Conservation (phyloP, 2,888 invertebrate species). For the Proisotoma minuta region DNA sequence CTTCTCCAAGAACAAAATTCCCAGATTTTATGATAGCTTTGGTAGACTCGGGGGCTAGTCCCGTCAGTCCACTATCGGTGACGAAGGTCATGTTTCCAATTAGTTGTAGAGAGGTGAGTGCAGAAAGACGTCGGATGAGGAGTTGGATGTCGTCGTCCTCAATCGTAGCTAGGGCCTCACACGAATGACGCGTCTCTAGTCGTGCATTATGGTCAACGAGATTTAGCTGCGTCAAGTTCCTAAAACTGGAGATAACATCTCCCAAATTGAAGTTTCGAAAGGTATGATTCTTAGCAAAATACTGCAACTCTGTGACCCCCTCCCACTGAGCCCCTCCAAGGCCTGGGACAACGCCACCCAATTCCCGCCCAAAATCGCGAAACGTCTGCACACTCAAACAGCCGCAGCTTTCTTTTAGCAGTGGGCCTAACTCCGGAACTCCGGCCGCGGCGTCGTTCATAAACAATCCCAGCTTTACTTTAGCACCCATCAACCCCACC, state of each 20-base stretch:
- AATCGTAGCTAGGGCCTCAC: constrained; percentile 44
- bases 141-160: constrained; percentile 35
- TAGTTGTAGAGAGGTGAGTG: constrained; percentile 15
- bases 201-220: constrained; percentile 45
- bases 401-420: constrained; percentile 10
- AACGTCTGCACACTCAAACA: constrained; percentile 39
- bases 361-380: constrained; percentile 21
- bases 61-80: constrained; percentile 30
- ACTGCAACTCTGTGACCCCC: constrained; percentile 38
- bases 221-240: constrained; percentile 40
- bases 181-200: constrained; percentile 40
- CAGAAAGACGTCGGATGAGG: constrained; percentile 8
- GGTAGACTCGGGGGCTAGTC: constrained; percentile 29
- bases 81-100: constrained; percentile 22
- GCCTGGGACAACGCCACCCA: constrained; percentile 22
- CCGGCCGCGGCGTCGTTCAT: constrained; percentile 40
- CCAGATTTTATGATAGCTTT: constrained; percentile 25
- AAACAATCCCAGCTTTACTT: constrained; percentile 34
- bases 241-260: constrained; percentile 32
- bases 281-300: constrained; percentile 43
- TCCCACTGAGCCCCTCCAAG: constrained; percentile 21
- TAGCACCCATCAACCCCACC: too few species aligned
- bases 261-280: constrained; percentile 43
- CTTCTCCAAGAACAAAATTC: constrained; percentile 10
- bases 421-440: constrained; percentile 8